Percentiles rank a stretch among this genome's conserved stretches.
phyloP scores from a whole-genome alignment of 2,797 vertebrate genomes.

The Hippopotamyrus pictus region DNA sequence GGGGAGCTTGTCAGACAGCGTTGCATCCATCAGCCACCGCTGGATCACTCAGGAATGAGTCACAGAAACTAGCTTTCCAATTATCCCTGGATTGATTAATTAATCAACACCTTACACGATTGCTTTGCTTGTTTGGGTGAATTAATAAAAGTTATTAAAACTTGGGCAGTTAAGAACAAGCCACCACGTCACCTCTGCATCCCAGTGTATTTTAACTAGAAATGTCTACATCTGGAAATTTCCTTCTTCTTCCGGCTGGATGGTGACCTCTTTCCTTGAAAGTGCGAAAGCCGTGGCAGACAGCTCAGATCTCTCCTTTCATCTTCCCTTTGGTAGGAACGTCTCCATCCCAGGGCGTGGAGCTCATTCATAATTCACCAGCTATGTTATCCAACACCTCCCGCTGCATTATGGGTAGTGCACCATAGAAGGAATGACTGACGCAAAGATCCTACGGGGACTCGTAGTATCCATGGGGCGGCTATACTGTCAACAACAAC shows the following conservation, averaged over 20 bases:
- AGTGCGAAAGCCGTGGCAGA: neutral
- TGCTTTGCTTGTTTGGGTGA: neutral
- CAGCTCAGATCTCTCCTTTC: neutral
- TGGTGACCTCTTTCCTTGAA: neutral
- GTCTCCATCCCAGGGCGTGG: neutral
- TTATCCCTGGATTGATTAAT: neutral
- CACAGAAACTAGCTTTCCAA: neutral
- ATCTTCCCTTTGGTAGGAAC: neutral
- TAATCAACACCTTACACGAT: neutral
- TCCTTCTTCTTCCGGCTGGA: neutral
- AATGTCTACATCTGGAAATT: neutral
- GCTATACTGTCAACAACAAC: neutral
- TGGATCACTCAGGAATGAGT: neutral
- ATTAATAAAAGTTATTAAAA: neutral
- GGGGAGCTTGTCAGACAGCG: neutral
- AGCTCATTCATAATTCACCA: constrained; percentile 16
- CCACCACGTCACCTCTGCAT: neutral
- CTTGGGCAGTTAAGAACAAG: neutral
- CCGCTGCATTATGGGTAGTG: neutral
- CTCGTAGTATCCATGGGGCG: neutral
- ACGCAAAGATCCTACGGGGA: neutral
- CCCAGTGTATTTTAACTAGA: neutral
- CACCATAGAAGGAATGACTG: neutral
- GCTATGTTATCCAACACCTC: neutral
- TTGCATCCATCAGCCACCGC: neutral